Base-by-base conservation (phyloP, 2,888 invertebrate species). In the Lobophora halterata region DNA sequence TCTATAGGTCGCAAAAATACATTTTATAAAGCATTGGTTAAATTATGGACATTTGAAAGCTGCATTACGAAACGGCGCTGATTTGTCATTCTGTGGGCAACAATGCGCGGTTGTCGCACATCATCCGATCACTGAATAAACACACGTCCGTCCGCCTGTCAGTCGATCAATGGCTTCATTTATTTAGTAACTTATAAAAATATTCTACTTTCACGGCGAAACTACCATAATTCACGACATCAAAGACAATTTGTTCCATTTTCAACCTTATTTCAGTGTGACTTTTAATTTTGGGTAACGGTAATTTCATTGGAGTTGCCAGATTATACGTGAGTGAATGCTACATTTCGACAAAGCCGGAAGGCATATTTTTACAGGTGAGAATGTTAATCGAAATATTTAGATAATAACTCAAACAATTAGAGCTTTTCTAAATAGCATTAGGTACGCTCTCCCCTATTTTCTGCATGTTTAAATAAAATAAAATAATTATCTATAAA, bases 181-280 rank as follows among this genome's bases (percentile, higher is more conserved):
- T 83, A 83, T 80, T 81, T 80, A 76, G 75, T 75, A 70, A 73
- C 79, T 75, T 82, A 80, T 66, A 65, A 80, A 81, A 85, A 83
- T 80, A 82, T 68, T 60, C 55, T 42, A 55, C 33, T 39, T 33
- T 38, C 28, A 32, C 27, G 6, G 56, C 61, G 63, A 69, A 38
- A 33, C 18, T 32, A 23, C 10, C 27, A 43, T 43, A 37, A 42
- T 25, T 44, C 29, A 50, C n/a, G n/a, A n/a, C 41, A 40, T 33
- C 33, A 43, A 37, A 39, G 35, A 41, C 16, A 32, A 18, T 49
- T 27, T 23, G 20, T 26, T 33, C 8, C 23, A 65, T 41, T 54
- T 55, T 62, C 26, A 52, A 61, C 69, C 57, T 54, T 76, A 71
- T 57, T 44, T 5, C 10, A 6, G 34, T 8, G 39, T 17, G 27